Conservation (phyloP, 2,113 vertebrate genomes). For the Pithys albifrons region DNA sequence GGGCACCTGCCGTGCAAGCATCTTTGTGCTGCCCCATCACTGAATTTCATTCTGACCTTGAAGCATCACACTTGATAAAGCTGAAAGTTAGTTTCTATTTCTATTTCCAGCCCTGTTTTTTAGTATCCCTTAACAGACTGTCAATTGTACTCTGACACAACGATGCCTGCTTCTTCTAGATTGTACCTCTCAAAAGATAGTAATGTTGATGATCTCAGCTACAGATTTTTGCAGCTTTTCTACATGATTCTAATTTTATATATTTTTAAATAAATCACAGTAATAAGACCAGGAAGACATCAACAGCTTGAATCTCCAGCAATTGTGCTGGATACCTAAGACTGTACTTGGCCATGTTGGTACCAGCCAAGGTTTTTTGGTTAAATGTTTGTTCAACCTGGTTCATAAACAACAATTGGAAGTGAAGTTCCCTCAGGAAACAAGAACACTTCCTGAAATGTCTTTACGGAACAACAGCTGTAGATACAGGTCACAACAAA, state of each 20-base stretch:
- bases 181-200: background rate
- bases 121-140: constrained; percentile 52
- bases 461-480: background rate
- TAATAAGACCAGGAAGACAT: background rate
- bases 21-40: constrained; percentile 69
- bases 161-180: background rate
- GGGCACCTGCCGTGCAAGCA: constrained; percentile 70
- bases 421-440: background rate
- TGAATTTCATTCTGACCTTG: constrained; percentile 70
- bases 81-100: constrained; percentile 69
- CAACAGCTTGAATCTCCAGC: background rate
- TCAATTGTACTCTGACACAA: constrained; percentile 46
- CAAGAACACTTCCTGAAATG: background rate
- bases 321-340: background rate
- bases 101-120: constrained; percentile 60
- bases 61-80: constrained; percentile 69
- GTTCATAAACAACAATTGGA: background rate
- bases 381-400: background rate
- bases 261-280: background rate
- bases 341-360: background rate
- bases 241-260: background rate
- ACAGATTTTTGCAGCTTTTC: background rate
- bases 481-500: background rate
- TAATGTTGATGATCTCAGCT: background rate
- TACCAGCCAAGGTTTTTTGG: background rate